phyloP scores from a whole-genome alignment of 1,140 invertebrate genomes.

The Ylistrum balloti region DNA sequence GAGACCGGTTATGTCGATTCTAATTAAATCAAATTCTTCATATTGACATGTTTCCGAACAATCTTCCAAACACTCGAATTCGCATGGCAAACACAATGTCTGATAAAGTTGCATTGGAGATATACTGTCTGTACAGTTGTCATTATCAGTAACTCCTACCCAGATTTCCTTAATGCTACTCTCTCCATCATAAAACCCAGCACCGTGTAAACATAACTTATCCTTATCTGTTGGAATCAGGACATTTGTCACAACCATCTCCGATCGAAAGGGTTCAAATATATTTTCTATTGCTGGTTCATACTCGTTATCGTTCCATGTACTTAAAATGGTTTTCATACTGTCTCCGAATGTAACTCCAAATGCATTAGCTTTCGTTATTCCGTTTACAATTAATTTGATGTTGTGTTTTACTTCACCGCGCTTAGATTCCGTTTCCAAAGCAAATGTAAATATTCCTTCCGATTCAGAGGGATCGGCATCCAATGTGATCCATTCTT shows the following conservation, averaged over 20 bases:
- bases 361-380: slow-evolving; percentile 45
- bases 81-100: slow-evolving; percentile 52
- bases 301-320: background rate
- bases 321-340: slow-evolving; percentile 6
- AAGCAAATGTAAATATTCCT: slow-evolving; percentile 26
- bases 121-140: slow-evolving; percentile 47
- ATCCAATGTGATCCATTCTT: slow-evolving; percentile 49
- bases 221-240: slow-evolving; percentile 42
- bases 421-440: slow-evolving; percentile 43
- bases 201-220: slow-evolving; percentile 52
- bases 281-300: slow-evolving; percentile 38
- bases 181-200: slow-evolving; percentile 52
- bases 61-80: background rate
- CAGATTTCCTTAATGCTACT: slow-evolving; percentile 61
- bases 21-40: slow-evolving; percentile 41
- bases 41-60: slow-evolving; percentile 42
- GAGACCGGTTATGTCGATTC: background rate
- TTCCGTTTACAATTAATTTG: slow-evolving; percentile 51
- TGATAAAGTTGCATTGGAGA: slow-evolving; percentile 45
- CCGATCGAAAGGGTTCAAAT: slow-evolving; percentile 49
- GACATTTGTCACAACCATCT: slow-evolving; percentile 18
- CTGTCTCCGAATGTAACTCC: slow-evolving; percentile 40
- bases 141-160: slow-evolving; percentile 54
- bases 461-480: slow-evolving; percentile 51
- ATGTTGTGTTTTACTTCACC: slow-evolving; percentile 43